Percentiles rank a stretch among this genome's conserved stretches.
Evolutionary conservation across 2,113 vertebrate genomes (phyloP).

Genomic region (Taxidea taxus): DNA sequence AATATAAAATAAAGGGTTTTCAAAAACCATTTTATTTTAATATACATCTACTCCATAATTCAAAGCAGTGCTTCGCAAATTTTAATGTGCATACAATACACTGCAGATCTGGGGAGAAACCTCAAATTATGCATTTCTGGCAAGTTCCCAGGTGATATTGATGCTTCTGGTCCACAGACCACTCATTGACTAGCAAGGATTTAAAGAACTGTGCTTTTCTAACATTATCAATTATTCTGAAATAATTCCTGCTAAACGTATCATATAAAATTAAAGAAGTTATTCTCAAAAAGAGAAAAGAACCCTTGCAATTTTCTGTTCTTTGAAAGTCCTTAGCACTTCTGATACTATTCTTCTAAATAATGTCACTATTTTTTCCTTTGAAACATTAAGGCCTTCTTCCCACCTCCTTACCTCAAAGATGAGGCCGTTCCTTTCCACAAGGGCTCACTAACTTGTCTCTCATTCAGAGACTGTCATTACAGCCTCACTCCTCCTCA

Average conservation of each 20-base stretch:
- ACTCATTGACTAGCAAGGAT: not conserved
- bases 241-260: not conserved
- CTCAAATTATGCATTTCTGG: not conserved
- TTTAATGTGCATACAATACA: not conserved
- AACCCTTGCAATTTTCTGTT: not conserved
- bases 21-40: not conserved
- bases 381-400: not conserved
- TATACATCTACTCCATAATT: not conserved
- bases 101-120: not conserved
- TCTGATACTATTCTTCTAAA: not conserved
- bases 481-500: not conserved
- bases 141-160: not conserved
- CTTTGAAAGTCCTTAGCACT: not conserved
- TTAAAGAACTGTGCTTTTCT: not conserved
- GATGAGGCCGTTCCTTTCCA: not conserved
- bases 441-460: not conserved
- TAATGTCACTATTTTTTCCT: not conserved
- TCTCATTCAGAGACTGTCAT: not conserved
- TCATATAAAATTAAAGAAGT: not conserved
- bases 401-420: not conserved
- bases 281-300: conserved; percentile 14
- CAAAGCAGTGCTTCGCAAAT: not conserved
- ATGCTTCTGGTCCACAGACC: not conserved
- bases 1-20: not conserved
- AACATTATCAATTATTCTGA: not conserved